Conservation (phyloP, 2,797 vertebrate genomes). For the Petrocephalus schoutedeni region DNA sequence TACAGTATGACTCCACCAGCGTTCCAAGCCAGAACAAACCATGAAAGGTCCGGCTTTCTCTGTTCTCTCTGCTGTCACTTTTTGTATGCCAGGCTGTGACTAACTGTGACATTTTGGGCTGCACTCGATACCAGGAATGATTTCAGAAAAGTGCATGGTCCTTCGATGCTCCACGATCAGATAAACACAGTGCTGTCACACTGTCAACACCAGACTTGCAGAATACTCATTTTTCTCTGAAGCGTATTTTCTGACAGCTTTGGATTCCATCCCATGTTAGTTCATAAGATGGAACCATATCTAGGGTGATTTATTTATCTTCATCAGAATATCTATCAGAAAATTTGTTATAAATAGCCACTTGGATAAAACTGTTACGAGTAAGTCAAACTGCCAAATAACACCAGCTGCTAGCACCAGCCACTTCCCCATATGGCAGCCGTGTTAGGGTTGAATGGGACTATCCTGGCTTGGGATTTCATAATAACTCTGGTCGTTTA, state of each 20-base stretch:
- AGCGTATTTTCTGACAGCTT: neutral
- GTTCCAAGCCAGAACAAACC: neutral
- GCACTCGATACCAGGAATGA: neutral
- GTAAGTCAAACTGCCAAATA: neutral
- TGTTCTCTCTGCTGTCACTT: neutral
- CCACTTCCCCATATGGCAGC: neutral
- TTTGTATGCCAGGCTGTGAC: neutral
- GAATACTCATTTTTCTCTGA: neutral
- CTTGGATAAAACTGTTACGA: neutral
- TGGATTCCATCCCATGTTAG: neutral
- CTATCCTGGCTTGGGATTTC: neutral
- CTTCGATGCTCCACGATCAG: neutral
- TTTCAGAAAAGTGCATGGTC: neutral
- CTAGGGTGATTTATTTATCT: neutral
- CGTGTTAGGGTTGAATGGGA: neutral
- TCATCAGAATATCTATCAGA: neutral
- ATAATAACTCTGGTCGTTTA: neutral
- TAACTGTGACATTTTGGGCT: neutral
- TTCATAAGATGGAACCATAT: neutral
- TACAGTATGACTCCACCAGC: neutral
- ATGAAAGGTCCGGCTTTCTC: neutral
- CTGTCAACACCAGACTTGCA: neutral
- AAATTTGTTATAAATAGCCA: neutral
- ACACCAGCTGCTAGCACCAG: neutral
- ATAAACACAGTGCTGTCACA: neutral